Evolutionary conservation across 1,140 invertebrate species (phyloP).

Genomic region (Episyrphus balteatus): DNA sequence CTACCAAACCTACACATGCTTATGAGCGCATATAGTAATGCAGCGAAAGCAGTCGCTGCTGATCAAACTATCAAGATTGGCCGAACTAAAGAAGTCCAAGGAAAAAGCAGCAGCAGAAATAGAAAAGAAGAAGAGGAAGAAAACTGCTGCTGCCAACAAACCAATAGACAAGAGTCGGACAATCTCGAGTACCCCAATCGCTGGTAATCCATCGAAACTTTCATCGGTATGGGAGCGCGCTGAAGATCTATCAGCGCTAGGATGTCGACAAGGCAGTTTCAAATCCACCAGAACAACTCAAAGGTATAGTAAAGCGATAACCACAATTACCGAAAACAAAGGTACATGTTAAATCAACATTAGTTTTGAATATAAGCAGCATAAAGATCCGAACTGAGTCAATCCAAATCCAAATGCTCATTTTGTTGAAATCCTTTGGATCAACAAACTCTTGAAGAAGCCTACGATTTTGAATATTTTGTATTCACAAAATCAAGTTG

Average conservation of each 20-base stretch:
- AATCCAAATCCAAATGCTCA: too few species aligned
- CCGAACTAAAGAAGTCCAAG: constrained; percentile 21
- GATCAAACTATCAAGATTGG: constrained; percentile 11
- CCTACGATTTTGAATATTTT: too few species aligned
- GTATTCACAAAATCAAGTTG: too few species aligned
- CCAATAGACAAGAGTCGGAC: constrained; percentile 74
- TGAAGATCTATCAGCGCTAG: constrained; percentile 69
- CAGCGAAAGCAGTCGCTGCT: constrained; percentile 15
- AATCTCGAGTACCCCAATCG: constrained; percentile 88
- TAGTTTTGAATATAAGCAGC: constrained; percentile 14
- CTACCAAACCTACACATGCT: constrained; percentile 32
- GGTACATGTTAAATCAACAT: constrained; percentile 5
- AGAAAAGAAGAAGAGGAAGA: constrained; percentile 43
- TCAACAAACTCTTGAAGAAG: too few species aligned
- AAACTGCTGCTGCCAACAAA: constrained; percentile 39
- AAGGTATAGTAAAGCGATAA: constrained; percentile 8
- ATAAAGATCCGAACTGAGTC: constrained; percentile 40
- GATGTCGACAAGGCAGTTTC: constrained; percentile 88
- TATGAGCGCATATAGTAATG: constrained; percentile 27
- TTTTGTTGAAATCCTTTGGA: too few species aligned
- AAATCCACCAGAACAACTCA: constrained; percentile 55
- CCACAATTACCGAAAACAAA: constrained; percentile 13
- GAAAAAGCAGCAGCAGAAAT: constrained; percentile 41
- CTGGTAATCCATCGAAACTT: constrained; percentile 86
- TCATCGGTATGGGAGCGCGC: constrained; percentile 96